These are phyloP conservation scores for Platerodrilus igneus DNA, from an alignment of 2,888 invertebrate species.

Conservation along the genomic window DNA sequence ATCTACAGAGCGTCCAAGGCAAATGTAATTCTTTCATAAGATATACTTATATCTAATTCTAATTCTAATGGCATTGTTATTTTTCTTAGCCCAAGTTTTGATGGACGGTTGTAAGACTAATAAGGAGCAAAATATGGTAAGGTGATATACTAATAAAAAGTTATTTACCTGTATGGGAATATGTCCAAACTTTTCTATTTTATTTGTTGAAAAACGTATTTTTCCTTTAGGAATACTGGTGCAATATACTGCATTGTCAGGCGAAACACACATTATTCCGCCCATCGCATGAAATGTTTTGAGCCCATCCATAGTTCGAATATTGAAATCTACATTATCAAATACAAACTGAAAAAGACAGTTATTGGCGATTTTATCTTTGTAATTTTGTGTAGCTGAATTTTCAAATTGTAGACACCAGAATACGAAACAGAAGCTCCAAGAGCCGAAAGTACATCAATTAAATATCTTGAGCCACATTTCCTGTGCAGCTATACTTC, in stretches of 20 bases:
- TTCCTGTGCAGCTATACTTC: no score
- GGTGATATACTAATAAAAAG: background rate
- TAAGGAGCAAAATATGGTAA: conserved; percentile 1
- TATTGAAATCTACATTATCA: conserved; percentile 4
- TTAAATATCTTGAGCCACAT: no score
- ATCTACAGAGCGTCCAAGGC: background rate
- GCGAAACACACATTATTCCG: conserved; percentile 8
- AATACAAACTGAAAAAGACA: no score
- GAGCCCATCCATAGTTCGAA: conserved; percentile 6
- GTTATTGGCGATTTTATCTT: background rate
- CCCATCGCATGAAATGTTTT: conserved; percentile 7
- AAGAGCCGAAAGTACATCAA: no score
- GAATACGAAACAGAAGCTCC: conserved; percentile 1
- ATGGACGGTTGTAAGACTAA: conserved; percentile 7
- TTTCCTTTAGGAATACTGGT: conserved; percentile 4
- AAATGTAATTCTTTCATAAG: background rate
- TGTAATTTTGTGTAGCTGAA: conserved; percentile 6
- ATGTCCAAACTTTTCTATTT: conserved; percentile 1
- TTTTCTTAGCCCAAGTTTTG: conserved; percentile 8
- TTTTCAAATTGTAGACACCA: conserved; percentile 4
- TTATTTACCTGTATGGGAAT: conserved; percentile 4
- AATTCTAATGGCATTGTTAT: conserved; percentile 7
- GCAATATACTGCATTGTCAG: background rate
- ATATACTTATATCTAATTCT: no score
- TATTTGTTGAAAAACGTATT: no score